A percentile compares a stretch with the other conserved stretches of the same genome.
These are phyloP conservation scores for Plagodis dolabraria DNA, from an alignment of 2,888 invertebrate species.

Conservation along the genomic window DNA sequence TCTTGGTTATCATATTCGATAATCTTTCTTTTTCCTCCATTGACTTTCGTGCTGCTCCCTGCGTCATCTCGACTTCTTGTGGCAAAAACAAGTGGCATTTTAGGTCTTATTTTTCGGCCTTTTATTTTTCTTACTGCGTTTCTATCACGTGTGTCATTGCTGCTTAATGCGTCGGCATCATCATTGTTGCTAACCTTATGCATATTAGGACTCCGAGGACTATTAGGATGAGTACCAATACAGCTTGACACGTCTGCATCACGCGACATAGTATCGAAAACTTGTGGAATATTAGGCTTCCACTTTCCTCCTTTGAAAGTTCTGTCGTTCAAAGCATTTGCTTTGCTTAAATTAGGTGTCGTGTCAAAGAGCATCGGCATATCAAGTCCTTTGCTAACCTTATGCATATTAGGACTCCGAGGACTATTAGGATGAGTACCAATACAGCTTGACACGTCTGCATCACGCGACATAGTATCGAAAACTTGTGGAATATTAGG, in stretches of 20 bases:
- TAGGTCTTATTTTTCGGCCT: not conserved
- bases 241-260: not conserved
- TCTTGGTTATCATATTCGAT: not conserved
- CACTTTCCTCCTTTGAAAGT: not conserved
- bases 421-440: too few species aligned
- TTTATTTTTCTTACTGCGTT: not conserved
- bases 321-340: not conserved
- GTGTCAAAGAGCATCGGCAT: not conserved
- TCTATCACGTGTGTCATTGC: not conserved
- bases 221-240: too few species aligned
- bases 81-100: too few species aligned
- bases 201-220: too few species aligned
- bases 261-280: not conserved
- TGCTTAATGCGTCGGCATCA: not conserved
- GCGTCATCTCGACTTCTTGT: too few species aligned
- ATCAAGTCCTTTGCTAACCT: not conserved
- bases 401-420: too few species aligned
- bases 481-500: not conserved
- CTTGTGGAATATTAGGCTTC: not conserved
- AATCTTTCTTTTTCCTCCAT: not conserved
- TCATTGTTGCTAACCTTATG: too few species aligned
- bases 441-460: not conserved
- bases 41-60: too few species aligned
- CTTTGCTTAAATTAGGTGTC: too few species aligned
- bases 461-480: not conserved